Base-by-base conservation (phyloP, 2,797 vertebrate species). In the Rachycentron canadum region DNA sequence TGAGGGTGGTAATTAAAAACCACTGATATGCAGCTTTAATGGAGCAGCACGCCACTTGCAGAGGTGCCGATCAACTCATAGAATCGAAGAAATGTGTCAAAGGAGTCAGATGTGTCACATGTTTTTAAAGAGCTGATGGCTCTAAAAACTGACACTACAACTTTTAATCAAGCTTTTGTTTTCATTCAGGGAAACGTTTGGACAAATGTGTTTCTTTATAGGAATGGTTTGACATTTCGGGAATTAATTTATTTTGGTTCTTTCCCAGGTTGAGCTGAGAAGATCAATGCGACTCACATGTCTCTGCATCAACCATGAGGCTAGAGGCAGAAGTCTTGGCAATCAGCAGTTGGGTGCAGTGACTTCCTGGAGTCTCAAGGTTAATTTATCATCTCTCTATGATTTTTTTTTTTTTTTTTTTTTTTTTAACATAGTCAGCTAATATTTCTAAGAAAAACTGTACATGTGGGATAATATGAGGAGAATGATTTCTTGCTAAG, bases 1-100 rank as follows among this genome's bases (percentile, higher is more conserved):
- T 38, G 3, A 47, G 55, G 30, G n/a, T 23, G 17, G 12, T 61
- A 63, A 69, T 30, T 76, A 17, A 69, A 71, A 76, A 47, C 19
- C 41, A 50, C 36, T 65, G 25, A 52, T 68, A 67, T 47, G 17
- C 26, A 76, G 47, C 78, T 65, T 23, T 49, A 43, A 67, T 53
- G 21, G 49, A 59, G 40, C 52, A 30, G 65, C 47, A 38, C 2
- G 10, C 7, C 36, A n/a, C 32, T 45, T 28, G 38, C 28, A 43
- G 21, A 41, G n/a, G 52, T 43, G n/a, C 52, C 53, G 68, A 32
- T 7, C 28, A 2, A 4, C 14, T 64, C 28, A 21, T 36, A n/a
- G 21, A 50, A 64, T 65, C 28, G 14, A 25, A 64, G 23, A 63
- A 69, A 59, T 55, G 7, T 28, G 57, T 59, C 49, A 23, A 58